Conservation (phyloP, 1,140 invertebrate species). For the Conus betulinus region DNA sequence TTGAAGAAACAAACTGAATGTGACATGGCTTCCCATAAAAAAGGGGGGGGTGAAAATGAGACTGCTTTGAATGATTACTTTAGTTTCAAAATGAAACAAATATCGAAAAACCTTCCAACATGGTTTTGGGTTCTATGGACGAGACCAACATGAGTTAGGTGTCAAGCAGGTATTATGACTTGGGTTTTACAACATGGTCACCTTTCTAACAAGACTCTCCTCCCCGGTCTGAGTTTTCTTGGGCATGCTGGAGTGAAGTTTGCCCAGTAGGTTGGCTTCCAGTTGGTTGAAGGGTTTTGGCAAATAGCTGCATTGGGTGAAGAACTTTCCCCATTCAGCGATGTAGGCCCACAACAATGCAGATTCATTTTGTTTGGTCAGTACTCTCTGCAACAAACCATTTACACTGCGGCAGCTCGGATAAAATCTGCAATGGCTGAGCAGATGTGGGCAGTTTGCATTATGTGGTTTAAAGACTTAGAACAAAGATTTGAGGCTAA, state of each 20-base stretch:
- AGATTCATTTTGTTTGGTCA: constrained; percentile 94
- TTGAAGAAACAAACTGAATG: too few species aligned
- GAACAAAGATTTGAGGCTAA: not conserved
- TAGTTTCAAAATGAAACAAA: too few species aligned
- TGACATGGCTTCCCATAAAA: too few species aligned
- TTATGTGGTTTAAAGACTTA: not conserved
- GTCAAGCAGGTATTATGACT: too few species aligned
- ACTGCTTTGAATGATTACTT: too few species aligned
- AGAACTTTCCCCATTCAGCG: constrained; percentile 97
- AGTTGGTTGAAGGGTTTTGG: constrained; percentile 96
- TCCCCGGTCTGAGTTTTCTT: constrained; percentile 87
- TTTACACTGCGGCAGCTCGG: too few species aligned
- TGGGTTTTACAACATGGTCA: constrained; percentile 55
- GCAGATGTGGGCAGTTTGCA: too few species aligned
- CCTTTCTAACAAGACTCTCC: constrained; percentile 92
- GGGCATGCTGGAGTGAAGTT: constrained; percentile 77
- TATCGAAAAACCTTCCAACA: too few species aligned
- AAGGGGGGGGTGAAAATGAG: too few species aligned
- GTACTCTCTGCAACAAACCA: constrained; percentile 81
- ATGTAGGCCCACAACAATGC: constrained; percentile 97
- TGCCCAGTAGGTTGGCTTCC: constrained; percentile 86
- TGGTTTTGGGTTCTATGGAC: too few species aligned
- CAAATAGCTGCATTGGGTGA: constrained; percentile 97
- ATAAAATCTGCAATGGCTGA: too few species aligned
- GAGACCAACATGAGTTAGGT: too few species aligned